Evolutionary conservation across 2,113 vertebrate species (phyloP).

Genomic region (Paradisaea rubra): DNA sequence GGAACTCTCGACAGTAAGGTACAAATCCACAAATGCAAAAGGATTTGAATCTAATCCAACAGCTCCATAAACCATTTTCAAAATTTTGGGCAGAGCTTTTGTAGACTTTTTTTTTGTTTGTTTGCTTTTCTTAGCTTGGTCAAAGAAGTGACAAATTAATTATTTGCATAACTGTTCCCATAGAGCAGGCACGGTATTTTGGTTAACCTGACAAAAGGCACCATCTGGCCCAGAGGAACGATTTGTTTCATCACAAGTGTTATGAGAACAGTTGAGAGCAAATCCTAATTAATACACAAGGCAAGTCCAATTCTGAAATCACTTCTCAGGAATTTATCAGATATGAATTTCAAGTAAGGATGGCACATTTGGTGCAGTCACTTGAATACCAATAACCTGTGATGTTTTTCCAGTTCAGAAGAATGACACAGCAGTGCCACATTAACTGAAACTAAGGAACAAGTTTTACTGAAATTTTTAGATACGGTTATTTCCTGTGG

Average conservation of each 20-base stretch:
- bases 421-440: background rate
- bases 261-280: background rate
- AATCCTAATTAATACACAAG: conserved; percentile 6
- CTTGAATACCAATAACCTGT: background rate
- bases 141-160: conserved; percentile 4
- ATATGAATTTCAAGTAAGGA: background rate
- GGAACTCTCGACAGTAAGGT: background rate
- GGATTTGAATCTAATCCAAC: background rate
- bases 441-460: background rate
- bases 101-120: background rate
- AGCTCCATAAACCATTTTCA: background rate
- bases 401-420: background rate
- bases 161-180: background rate
- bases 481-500: background rate
- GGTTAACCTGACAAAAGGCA: conserved; percentile 29
- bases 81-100: background rate
- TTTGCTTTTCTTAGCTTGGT: background rate
- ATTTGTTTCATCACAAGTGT: background rate
- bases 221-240: background rate
- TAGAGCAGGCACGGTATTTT: background rate
- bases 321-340: background rate
- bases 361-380: background rate
- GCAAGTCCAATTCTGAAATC: background rate
- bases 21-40: background rate
- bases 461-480: background rate